These are phyloP conservation scores for Spilosoma lubricipeda DNA, from an alignment of 2,888 invertebrate genomes.

Conservation along the genomic window DNA sequence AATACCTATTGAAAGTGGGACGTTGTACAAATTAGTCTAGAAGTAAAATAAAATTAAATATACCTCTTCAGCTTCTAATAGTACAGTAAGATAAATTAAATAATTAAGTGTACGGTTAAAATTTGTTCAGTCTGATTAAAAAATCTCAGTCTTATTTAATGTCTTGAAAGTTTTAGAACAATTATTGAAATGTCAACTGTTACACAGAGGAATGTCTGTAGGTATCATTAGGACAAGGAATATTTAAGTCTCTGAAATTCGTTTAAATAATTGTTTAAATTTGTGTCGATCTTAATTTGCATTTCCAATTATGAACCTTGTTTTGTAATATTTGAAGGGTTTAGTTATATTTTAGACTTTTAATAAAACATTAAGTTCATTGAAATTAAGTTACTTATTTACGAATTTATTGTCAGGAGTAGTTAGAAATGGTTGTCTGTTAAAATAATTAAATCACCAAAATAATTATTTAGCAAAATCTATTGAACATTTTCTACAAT, in stretches of 20 bases:
- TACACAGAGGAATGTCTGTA: background rate
- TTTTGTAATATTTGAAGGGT: background rate
- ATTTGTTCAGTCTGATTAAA: background rate
- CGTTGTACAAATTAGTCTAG: no score
- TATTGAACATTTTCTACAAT: background rate
- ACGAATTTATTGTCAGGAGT: background rate
- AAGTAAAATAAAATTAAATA: background rate
- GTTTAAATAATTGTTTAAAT: background rate
- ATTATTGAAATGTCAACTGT: background rate
- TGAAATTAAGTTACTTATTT: background rate
- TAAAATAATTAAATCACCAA: background rate
- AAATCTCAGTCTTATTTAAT: background rate
- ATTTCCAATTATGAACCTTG: background rate
- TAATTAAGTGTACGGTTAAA: background rate
- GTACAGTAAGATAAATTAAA: background rate
- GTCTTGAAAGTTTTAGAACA: background rate
- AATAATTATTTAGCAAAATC: background rate
- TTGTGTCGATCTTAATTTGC: background rate
- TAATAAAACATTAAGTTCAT: background rate
- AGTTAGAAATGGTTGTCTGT: background rate
- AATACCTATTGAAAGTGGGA: background rate
- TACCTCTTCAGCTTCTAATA: background rate
- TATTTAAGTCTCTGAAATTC: background rate
- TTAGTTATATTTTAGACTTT: background rate
- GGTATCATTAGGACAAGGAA: background rate